Evolutionary conservation across 2,888 invertebrate species (phyloP).

Genomic region (Phlogophora meticulosa): DNA sequence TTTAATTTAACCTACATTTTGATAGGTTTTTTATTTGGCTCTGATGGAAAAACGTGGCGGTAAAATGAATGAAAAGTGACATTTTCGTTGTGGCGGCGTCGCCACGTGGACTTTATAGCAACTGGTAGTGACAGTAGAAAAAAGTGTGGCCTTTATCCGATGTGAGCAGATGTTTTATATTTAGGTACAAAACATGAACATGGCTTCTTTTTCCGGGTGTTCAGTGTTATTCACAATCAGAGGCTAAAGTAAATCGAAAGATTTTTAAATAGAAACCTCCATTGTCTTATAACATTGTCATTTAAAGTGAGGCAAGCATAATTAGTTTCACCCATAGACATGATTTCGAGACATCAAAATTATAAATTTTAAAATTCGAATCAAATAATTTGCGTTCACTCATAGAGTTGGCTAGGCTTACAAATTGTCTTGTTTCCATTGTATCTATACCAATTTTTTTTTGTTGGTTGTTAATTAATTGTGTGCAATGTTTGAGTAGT

Average conservation of each 20-base stretch:
- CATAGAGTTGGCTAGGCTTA: too few relatives aligned
- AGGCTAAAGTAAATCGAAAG: not conserved
- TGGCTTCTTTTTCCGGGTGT: conserved; percentile 1
- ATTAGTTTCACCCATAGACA: too few relatives aligned
- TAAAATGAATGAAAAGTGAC: conserved; percentile 41
- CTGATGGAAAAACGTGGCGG: conserved; percentile 6
- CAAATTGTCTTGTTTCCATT: too few relatives aligned
- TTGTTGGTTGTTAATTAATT: not conserved
- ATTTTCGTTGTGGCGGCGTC: conserved; percentile 26
- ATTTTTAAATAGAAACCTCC: too few relatives aligned
- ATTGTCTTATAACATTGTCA: too few relatives aligned
- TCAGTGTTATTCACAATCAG: conserved; percentile 1
- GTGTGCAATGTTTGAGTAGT: conserved; percentile 2
- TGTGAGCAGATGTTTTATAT: conserved; percentile 39
- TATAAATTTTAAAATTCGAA: too few relatives aligned
- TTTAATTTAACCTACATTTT: conserved; percentile 20
- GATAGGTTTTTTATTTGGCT: conserved; percentile 28
- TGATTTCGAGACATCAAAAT: too few relatives aligned
- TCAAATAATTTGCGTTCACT: too few relatives aligned
- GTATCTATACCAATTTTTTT: too few relatives aligned
- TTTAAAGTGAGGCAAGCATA: too few relatives aligned
- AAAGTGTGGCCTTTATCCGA: conserved; percentile 24
- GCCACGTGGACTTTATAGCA: conserved; percentile 35
- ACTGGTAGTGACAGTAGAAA: conserved; percentile 44
- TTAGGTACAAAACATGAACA: not conserved